Conservation (phyloP, 2,113 vertebrate species). For the Plectropomus leopardus region DNA sequence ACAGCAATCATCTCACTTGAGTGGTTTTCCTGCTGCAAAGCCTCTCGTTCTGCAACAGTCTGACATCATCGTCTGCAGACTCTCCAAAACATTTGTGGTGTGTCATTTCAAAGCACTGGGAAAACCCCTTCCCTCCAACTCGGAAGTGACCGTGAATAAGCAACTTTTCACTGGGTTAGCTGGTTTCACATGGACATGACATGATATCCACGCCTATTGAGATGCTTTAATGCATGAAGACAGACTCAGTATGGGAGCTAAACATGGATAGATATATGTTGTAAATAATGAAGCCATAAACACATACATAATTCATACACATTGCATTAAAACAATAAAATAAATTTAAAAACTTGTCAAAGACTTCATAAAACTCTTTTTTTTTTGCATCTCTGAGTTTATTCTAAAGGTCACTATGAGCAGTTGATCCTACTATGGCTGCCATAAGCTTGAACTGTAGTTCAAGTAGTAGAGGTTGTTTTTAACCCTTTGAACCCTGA, state of each 20-base stretch:
- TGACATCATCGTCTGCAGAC: conserved; percentile 61
- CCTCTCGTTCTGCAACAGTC: conserved; percentile 46
- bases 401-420: background rate
- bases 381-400: no score
- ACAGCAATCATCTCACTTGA: conserved; percentile 60
- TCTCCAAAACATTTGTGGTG: conserved; percentile 60
- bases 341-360: no score
- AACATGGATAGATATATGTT: background rate
- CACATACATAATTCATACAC: background rate
- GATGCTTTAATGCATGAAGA: background rate
- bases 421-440: conserved; percentile 1
- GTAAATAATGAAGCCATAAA: background rate
- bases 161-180: conserved; percentile 46
- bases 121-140: conserved; percentile 59
- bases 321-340: background rate
- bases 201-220: background rate
- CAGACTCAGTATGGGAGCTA: background rate
- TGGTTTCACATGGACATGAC: conserved; percentile 33
- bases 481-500: no score
- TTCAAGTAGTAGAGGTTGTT: conserved; percentile 23
- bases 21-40: conserved; percentile 57
- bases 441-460: conserved; percentile 19
- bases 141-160: conserved; percentile 55
- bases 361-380: background rate
- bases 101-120: conserved; percentile 59